These are phyloP conservation scores for Uria lomvia DNA, from an alignment of 2,113 vertebrate species.

Conservation along the genomic window DNA sequence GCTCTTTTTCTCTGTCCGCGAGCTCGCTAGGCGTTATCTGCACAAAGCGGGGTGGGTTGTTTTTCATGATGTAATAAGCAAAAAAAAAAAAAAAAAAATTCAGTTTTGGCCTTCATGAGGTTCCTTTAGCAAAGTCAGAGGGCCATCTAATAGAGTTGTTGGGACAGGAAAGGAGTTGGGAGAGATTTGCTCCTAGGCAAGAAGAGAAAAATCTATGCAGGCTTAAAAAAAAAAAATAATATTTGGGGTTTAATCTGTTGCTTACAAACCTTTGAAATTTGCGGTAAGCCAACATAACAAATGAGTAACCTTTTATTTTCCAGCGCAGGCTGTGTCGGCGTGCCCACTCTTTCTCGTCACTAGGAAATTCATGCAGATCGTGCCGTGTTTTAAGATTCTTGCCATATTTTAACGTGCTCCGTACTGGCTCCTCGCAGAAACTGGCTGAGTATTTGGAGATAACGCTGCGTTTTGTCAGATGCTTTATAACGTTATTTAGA, in stretches of 20 bases:
- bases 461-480: neutral
- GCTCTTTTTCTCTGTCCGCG: neutral
- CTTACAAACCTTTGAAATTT: slow-evolving; percentile 77
- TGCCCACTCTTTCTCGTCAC: neutral
- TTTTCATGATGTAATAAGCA: neutral
- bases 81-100: neutral
- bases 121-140: slow-evolving; percentile 80
- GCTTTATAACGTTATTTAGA: slow-evolving; percentile 2
- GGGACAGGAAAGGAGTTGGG: slow-evolving; percentile 73
- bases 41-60: neutral
- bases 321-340: neutral
- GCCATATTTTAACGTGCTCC: neutral
- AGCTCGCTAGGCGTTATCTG: neutral
- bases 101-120: slow-evolving; percentile 40
- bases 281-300: slow-evolving; percentile 69
- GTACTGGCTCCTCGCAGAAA: neutral
- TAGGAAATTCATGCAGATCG: neutral
- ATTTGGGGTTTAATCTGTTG: slow-evolving; percentile 73
- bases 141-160: slow-evolving; percentile 77
- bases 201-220: slow-evolving; percentile 62
- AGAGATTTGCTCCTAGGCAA: slow-evolving; percentile 76
- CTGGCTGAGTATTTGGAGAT: neutral
- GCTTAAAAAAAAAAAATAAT: slow-evolving; percentile 65
- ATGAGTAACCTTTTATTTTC: neutral
- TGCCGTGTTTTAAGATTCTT: slow-evolving; percentile 1